Evolutionary conservation across 2,113 vertebrate species (phyloP), one percentile per base, ranked within the genome.

Genomic region (Meleagris gallopavo): DNA sequence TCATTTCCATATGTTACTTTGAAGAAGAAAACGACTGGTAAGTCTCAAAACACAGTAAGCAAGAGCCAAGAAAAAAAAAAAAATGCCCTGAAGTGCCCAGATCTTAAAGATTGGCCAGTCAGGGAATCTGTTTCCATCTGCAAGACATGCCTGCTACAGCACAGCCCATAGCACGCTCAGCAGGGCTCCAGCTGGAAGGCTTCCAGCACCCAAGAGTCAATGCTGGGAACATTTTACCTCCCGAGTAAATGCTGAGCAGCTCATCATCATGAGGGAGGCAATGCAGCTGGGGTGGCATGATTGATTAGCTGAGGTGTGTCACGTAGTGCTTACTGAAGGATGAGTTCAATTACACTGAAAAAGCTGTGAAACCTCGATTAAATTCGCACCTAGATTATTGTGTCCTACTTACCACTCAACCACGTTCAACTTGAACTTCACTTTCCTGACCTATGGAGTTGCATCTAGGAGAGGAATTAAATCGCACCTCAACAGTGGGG

Each of bases 1-100:
- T 99, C 96, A 99, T 99, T 97, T 99, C 99, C 19, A 98, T 99
- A 92, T 99, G 99, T 96, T 98, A 98, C 98, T 99, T 99, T 94
- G 98, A 99, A 97, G 99, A 98, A 91, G 98, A 99, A 98, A 99
- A 98, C 48, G 98, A 98, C 97, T 99, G 99, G 98, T 98, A 62
- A 98, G 98, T 54, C 85, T 94, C 71, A 92, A 94, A 89, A n/a
- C 66, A 83, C 60, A 81, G n/a, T 8, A 61, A 90, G 20, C 48
- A 29, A 93, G 50, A 58, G 90, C 77, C 77, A 89, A 96, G 80
- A 9, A 27, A 43, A 66, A 34, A 57, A 36, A 32, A 58, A 19
- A 36, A 62, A 76, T 79, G 89, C 94, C 94, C 95, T 32, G 36
- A 94, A 97, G 91, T 75, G 66, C n/a, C 86, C 93, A 94, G 89